Conservation (phyloP, 2,888 invertebrate species). For the Calliopum simillimum region DNA sequence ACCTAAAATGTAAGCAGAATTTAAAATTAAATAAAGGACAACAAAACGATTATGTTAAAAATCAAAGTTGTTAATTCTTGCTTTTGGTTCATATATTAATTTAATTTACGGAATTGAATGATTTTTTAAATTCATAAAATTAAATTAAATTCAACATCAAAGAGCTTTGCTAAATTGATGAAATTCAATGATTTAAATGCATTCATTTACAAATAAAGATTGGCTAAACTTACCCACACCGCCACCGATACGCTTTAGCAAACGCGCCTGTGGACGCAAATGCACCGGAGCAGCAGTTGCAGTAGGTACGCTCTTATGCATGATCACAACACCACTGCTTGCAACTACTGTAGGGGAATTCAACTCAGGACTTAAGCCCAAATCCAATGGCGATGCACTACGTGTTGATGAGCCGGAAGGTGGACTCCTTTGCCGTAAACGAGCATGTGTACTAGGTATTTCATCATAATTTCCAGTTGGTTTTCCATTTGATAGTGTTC, state of each 20-base stretch:
- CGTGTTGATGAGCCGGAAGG: slow-evolving; percentile 67
- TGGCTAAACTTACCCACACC: slow-evolving; percentile 46
- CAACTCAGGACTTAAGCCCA: slow-evolving; percentile 53
- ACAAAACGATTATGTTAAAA: not conserved
- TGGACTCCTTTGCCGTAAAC: slow-evolving; percentile 60
- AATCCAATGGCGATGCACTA: slow-evolving; percentile 66
- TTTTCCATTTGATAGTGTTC: slow-evolving; percentile 74
- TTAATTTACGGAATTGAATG: too few species aligned
- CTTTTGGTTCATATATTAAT: too few species aligned
- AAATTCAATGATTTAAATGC: not conserved
- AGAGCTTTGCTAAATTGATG: not conserved
- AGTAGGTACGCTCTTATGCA: slow-evolving; percentile 36
- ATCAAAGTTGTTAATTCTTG: not conserved
- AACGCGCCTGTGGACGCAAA: slow-evolving; percentile 73
- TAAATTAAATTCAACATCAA: too few species aligned
- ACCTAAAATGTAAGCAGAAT: slow-evolving; percentile 31
- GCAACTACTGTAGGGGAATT: slow-evolving; percentile 32
- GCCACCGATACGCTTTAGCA: slow-evolving; percentile 70
- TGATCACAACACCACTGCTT: not conserved
- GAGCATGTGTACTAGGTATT: not conserved
- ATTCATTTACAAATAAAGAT: slow-evolving; percentile 36
- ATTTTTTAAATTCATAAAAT: too few species aligned
- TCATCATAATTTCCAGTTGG: not conserved
- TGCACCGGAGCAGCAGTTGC: slow-evolving; percentile 44
- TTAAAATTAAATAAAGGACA: slow-evolving; percentile 8